Conservation (phyloP, 1,140 invertebrate species). For the Pomacea maculata region DNA sequence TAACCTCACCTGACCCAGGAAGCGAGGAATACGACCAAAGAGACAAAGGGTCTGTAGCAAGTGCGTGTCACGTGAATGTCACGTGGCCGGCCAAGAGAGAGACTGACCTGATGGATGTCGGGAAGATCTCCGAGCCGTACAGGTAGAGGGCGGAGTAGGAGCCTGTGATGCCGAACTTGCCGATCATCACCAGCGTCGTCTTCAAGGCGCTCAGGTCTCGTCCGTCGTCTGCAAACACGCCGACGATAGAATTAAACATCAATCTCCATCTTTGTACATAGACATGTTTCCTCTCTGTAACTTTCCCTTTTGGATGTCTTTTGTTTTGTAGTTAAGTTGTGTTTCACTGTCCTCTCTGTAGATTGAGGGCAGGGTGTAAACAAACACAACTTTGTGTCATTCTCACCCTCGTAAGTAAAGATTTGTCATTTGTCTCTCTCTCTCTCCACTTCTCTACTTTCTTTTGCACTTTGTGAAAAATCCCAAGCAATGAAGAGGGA, state of each 20-base stretch:
- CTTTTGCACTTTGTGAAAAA: no score
- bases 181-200: conserved; percentile 79
- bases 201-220: conserved; percentile 71
- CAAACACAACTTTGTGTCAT: no score
- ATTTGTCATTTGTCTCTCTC: no score
- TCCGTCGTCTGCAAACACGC: conserved; percentile 41
- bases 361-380: no score
- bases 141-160: conserved; percentile 69
- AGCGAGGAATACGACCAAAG: no score
- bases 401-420: no score
- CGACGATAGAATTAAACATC: not conserved
- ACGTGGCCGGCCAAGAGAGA: no score
- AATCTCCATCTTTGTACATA: not conserved
- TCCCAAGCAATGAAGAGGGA: no score
- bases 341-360: not conserved
- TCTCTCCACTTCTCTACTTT: no score
- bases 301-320: not conserved
- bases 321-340: not conserved
- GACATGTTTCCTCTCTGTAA: not conserved
- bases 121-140: conserved; percentile 58
- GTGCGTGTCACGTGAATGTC: no score
- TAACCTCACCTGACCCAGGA: no score
- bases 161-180: conserved; percentile 83
- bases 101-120: conserved; percentile 51
- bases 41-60: no score